Base-by-base conservation (phyloP, 2,888 invertebrate genomes). In the Melipona beecheii region DNA sequence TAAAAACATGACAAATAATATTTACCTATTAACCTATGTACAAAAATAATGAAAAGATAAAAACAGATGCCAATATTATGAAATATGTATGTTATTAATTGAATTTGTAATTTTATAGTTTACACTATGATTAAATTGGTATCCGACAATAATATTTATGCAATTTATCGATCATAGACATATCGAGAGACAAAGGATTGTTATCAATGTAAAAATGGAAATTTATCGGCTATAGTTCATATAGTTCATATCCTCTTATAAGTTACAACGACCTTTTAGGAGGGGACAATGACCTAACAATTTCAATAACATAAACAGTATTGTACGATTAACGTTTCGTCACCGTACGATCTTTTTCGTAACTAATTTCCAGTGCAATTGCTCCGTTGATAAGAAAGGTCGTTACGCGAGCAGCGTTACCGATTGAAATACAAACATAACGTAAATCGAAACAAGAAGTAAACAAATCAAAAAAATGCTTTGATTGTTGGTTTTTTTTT, bases 291-390 rank as follows among this genome's bases (percentile, higher is more conserved):
- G 86, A 87, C 88, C 88, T 60, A 80, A 83, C 78, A 81, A 83
- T 87, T 88, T 87, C 87, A 88, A 85, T 85, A 83, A 80, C 87
- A 75, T 84, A 85, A 87, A 82, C 87, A 82, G 79, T 78, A 27
- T 60, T 50, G 60, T 65, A 58, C 56, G 84, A 75, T 69, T 66
- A 72, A 62, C 71, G 76, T 84, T 79, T 77, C 80, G 70, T 84
- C 83, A 83, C 27, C 75, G 17, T 15, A 31, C 83, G 84, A 60
- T 60, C 54, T 52, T 70, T 49, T 49, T 71, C 60, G 62, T 58
- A 84, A 83, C 83, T 84, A 84, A 83, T 58, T 78, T 17, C 24
- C 43, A 19, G n/a, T 27, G 27, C 31, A 27, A 13, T 43, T 15
- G 9, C 82, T 64, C 64, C 9, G 78, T 36, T 15, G 82, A 43